Base-by-base conservation (phyloP, 2,888 invertebrate species). In the Ennomos quercinarius region DNA sequence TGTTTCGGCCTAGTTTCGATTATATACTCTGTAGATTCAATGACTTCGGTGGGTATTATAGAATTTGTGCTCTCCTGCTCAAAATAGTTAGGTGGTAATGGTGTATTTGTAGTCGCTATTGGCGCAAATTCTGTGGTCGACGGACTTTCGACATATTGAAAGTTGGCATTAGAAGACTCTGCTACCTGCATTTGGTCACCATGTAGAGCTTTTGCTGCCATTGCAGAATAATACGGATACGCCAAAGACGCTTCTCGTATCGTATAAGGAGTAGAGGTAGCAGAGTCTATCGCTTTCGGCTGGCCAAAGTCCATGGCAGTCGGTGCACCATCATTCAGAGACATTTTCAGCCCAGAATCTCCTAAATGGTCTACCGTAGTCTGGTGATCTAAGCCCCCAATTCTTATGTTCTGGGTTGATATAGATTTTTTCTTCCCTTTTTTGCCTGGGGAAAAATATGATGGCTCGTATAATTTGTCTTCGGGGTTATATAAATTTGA, bases 401-500 rank as follows among this genome's bases (percentile, higher is more conserved):
- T 91, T 56, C 79, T 87, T 42, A 93, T 84, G 61, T 89, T 91
- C 72, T 92, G 92, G 0, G 86, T 87, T 1, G 92, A 92, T 63
- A 90, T 76, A 0, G 93, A 90, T 66, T 91, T 92, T 61, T 89
- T 89, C 70, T 81, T 85, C 8, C 80, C 81, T 63, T 78, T 89
- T 61, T 80, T 81, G 10, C 66, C 69, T 43, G 77, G 76, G 54
- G 63, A 71, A 39, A 72, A 64, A 64, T 72, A 67, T 13, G 67
- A 65, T 1, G 75, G 63, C 41, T 77, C 77, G 39, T 81, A 75
- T 36, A 77, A 78, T 70, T 80, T 82, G 44, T 81, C 77, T 57
- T 83, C 84, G 9, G 86, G 69, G 2, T 76, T 64, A 59, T 79
- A 84, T 34, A 82, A 60, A 63, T 84, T 90, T 17, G 89, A 85